A percentile compares a stretch with the other conserved stretches of the same genome.
These are phyloP conservation scores for Alca torda DNA, from an alignment of 2,797 vertebrate species.

Conservation along the genomic window DNA sequence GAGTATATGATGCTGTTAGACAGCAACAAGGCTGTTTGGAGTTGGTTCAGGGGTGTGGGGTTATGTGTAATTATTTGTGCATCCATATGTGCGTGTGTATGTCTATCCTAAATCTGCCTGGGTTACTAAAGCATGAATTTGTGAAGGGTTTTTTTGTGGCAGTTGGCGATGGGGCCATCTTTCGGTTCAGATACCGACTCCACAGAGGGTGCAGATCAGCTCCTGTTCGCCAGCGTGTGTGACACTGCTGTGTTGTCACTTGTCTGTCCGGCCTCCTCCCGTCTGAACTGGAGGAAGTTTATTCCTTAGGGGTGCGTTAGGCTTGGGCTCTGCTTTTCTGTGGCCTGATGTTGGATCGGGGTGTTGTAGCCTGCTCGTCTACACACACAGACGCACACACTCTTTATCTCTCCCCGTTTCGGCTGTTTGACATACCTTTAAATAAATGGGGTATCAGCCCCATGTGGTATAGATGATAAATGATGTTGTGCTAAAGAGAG, in stretches of 20 bases:
- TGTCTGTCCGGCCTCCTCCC: not conserved
- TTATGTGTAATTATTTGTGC: not conserved
- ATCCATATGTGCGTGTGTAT: not conserved
- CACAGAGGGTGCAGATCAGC: not conserved
- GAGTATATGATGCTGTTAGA: not conserved
- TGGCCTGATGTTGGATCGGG: not conserved
- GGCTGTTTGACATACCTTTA: not conserved
- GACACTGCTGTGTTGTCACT: not conserved
- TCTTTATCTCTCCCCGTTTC: not conserved
- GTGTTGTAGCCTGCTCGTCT: not conserved
- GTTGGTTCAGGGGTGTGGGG: not conserved
- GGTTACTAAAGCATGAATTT: not conserved
- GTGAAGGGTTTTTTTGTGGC: not conserved
- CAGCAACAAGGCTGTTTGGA: not conserved
- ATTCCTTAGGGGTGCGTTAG: fast-evolving
- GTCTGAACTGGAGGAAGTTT: not conserved
- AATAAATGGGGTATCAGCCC: fast-evolving
- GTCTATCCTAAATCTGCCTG: not conserved
- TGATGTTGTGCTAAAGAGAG: not conserved
- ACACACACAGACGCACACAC: no score
- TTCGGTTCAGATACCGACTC: not conserved
- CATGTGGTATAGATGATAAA: no score
- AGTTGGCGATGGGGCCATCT: not conserved
- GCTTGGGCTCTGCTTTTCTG: not conserved
- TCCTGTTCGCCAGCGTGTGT: fast-evolving